Base-by-base conservation (phyloP, 2,888 invertebrate species). In the Erebia aethiops region DNA sequence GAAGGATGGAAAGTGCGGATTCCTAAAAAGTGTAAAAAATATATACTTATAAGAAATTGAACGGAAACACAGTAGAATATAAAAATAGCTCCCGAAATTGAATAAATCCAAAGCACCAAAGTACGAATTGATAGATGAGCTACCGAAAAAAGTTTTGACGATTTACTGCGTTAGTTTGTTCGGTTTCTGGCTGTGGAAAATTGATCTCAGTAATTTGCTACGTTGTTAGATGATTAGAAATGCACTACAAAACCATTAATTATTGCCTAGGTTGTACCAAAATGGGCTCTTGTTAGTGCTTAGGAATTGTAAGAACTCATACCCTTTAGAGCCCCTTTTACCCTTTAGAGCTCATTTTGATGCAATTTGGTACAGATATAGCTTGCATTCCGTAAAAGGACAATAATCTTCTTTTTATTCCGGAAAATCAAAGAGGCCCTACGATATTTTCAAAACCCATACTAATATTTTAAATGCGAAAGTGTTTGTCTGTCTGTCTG, bases 101-200 rank as follows among this genome's bases (percentile, higher is more conserved):
- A 92, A 92, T 92, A 92, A 90, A 81, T 87, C 89, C 90, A 84
- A 89, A 91, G 88, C 90, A 90, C 90, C 88, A 41, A 88, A 86
- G 85, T 80, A 82, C 80, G 89, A 91, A 90, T 91, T 92, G 90
- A 92, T 92, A 87, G 87, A 88, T 87, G 87, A 88, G 87, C 87
- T 85, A 81, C 80, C 84, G 41, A 66, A 82, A 85, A 90, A 89
- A 91, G 89, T 86, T 84, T 84, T 83, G 87, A 86, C 87, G 87
- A 88, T 89, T 88, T 84, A 82, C 80, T 85, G 84, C 81, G 82
- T 80, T 84, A 85, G 82, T 85, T 86, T 79, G 80, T 75, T 80
- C 71, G 77, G 77, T 81, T 78, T 80, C 79, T 80, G 77, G 67
- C 74, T 78, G 70, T 78, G 76, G 69, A 78, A 77, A 77, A 77